Evolutionary conservation across 2,888 invertebrate species (phyloP), one percentile per base, ranked within the genome.

Genomic region (Hylaea fasciaria): DNA sequence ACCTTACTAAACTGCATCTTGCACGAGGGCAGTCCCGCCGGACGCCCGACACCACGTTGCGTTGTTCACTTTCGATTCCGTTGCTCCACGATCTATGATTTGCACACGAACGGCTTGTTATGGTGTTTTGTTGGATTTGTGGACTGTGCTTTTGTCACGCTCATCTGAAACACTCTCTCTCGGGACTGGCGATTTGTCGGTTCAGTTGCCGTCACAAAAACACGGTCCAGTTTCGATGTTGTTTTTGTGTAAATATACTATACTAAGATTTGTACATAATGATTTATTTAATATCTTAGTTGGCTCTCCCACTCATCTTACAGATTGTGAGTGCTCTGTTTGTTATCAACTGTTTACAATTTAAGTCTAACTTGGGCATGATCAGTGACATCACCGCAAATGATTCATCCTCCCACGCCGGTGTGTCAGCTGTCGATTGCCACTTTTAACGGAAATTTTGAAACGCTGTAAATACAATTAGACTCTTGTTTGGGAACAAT

Each of bases 11-110:
- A 68, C 71, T 48, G 69, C 76, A 73, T 76, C 67, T 52, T 70
- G 80, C 85, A 85, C 82, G 68, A 68, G 74, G 73, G 76, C 58
- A 65, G 62, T 61, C 55, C 58, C 66, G 66, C 40, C 62, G 55
- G 17, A 35, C 61, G 63, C 64, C 58, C 65, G 64, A 9, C 72
- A 68, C 70, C 56, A 66, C 68, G 69, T 75, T 76, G 71, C 74
- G 76, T 77, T 73, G 68, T 68, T 71, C 77, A 79, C 81, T 83
- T 84, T 78, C 73, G 71, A 73, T 85, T 87, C 69, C 77, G 82
- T 89, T 88, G 89, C 88, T 83, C 82, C 82, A 89, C 86, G 79
- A 78, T 82, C 78, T 86, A 82, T 87, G 84, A 86, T 88, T 87
- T 89, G 88, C 89, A 87, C 89, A 85, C 80, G 82, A 83, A 80